Evolutionary conservation across 2,888 invertebrate genomes (phyloP).

Genomic region (Stratiomys singularior): DNA sequence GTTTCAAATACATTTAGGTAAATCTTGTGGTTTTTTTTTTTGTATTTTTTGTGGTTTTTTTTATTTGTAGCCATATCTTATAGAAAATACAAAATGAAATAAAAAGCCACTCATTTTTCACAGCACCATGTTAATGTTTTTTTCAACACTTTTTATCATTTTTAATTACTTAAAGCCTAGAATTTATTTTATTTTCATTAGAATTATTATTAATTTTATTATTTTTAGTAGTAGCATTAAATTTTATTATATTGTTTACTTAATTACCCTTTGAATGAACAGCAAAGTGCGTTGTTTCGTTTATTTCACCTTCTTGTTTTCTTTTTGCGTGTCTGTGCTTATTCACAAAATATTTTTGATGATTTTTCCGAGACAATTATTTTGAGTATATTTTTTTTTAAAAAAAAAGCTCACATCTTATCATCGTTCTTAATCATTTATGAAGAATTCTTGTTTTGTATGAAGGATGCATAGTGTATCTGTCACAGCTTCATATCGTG

Average conservation of each 20-base stretch:
- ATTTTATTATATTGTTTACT: too few relatives aligned
- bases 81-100: slow-evolving; percentile 9
- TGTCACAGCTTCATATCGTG: too few relatives aligned
- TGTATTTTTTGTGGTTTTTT: not conserved
- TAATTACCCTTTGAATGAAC: slow-evolving; percentile 4
- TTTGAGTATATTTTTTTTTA: too few relatives aligned
- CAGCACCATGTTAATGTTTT: slow-evolving; percentile 28
- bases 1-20: not conserved
- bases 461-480: too few relatives aligned
- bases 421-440: too few relatives aligned
- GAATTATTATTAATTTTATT: too few relatives aligned
- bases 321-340: too few relatives aligned
- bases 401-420: too few relatives aligned
- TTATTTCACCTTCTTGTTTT: not conserved
- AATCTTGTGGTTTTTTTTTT: not conserved
- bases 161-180: slow-evolving; percentile 1
- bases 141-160: slow-evolving; percentile 18
- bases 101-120: slow-evolving; percentile 34
- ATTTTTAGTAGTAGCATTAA: too few relatives aligned
- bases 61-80: slow-evolving; percentile 6
- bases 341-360: too few relatives aligned
- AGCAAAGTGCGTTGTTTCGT: slow-evolving; percentile 13
- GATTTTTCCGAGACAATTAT: too few relatives aligned
- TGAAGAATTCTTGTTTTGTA: too few relatives aligned
- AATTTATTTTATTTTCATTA: not conserved